These are phyloP conservation scores for Saxicola maurus DNA, from an alignment of 2,797 vertebrate genomes.

Conservation along the genomic window DNA sequence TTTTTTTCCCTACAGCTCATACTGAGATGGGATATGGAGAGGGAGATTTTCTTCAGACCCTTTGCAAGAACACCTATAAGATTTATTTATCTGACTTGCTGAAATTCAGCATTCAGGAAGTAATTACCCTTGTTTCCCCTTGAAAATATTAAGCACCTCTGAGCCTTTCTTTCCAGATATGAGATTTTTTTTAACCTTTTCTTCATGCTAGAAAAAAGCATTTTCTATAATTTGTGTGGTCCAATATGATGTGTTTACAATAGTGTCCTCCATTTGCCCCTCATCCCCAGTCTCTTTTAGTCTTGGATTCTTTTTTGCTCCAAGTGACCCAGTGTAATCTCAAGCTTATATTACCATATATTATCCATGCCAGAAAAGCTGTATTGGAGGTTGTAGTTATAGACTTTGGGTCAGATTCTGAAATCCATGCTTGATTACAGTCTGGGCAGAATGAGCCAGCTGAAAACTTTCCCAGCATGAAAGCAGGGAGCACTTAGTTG, in stretches of 20 bases:
- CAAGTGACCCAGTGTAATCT: background rate
- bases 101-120: background rate
- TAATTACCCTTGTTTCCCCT: background rate
- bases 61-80: background rate
- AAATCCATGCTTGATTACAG: background rate
- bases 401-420: background rate
- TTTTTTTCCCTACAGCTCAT: background rate
- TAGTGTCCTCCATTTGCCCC: background rate
- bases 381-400: conserved; percentile 7
- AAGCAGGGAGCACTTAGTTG: background rate
- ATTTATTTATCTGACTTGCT: background rate
- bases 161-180: background rate
- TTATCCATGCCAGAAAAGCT: conserved; percentile 28
- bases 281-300: background rate
- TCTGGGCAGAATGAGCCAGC: background rate
- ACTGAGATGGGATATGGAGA: background rate
- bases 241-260: background rate
- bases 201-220: background rate
- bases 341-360: background rate
- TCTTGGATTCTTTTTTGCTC: background rate
- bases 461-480: background rate
- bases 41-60: background rate
- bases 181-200: background rate
- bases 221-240: background rate
- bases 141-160: background rate